Evolutionary conservation across 2,797 vertebrate genomes (phyloP), one percentile per base, ranked within the genome.

Genomic region (Epinephelus coioides): DNA sequence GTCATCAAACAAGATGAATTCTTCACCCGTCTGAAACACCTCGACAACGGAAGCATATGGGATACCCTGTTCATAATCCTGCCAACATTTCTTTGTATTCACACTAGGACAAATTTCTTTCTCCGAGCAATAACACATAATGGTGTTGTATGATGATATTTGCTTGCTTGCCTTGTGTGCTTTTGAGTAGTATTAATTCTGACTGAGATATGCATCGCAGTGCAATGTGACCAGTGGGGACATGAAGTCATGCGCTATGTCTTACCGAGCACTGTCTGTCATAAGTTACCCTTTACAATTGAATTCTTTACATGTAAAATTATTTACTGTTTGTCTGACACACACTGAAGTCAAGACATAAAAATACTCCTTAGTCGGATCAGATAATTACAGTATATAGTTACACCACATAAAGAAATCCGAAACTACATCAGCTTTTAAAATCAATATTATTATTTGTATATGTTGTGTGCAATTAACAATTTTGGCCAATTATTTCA

Each of bases 101-200:
- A 69, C 18, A 0, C 44, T 51, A 55, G 15, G 68, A 18, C 18
- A 68, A 2, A 61, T 62, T 23, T 70, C 21, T 66, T 68, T 61
- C n/a, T 59, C 34, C 44, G 60, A 63, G 80, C 74, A 86, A 65
- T 77, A 65, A 78, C 68, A 40, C 55, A 1, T 40, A 21, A 61
- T 30, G 19, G 5, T 74, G 15, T 55, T 47, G 71, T 54, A 11
- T 62, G 50, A 69, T 43, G 9, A 43, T 43, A 43, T 12, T 18
- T 65, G 56, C 73, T 66, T 79, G 72, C 19, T 43, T 67, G 40
- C 25, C n/a, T 25, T 13, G 12, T 5, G 30, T 30, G 8, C 40
- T 64, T 76, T 56, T 61, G 18, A 40, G n/a, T 73, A 34, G 11
- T 51, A 6, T 67, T 71, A 25, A 43, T 60, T 47, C 74, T 56